Evolutionary conservation across 2,888 invertebrate genomes (phyloP), one percentile per base, ranked within the genome.

Genomic region (Drosophila formosana): DNA sequence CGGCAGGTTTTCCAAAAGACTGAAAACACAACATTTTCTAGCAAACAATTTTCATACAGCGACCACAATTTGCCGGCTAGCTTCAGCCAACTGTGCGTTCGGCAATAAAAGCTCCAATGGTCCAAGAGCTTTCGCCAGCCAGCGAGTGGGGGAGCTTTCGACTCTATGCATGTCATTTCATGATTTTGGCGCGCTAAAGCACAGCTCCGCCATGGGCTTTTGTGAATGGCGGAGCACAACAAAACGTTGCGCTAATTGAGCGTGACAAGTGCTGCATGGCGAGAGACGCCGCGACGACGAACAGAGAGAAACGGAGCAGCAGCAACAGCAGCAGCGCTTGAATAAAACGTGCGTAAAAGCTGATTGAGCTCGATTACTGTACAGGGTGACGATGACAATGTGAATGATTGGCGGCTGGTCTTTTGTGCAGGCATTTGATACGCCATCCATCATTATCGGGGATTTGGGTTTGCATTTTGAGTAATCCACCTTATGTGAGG

Each of bases 1-100:
- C 74, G 74, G 72, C 77, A 80, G 67, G 75, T 89, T 90, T 89
- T 88, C 89, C 90, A 80, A 82, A 86, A 90, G 88, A 88, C 88
- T 88, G 71, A 87, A 80, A 81, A 65, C 68, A 73, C 72, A 72
- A 61, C 60, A 61, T 88, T 89, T 82, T 69, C 89, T 87, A 87
- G 67, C 80, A 60, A 72, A 73, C 80, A 80, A 82, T 85, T 85
- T 89, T 86, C 86, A 88, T 79, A 66, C 49, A 51, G 3, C 30
- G 60, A 67, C 65, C 69, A 72, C 82, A 57, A 56, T 72, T 82
- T 75, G 78, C 87, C 82, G 89, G 83, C 68, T 82, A 53, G 55
- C 51, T 37, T 37, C 46, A 32, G 47, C 57, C 85, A 84, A 81
- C 75, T 61, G 71, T 62, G 68, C 73, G 52, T 66, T 63, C 52